Evolutionary conservation across 2,797 vertebrate genomes (phyloP), one percentile per base, ranked within the genome.

Genomic region (Myotis vivesi): DNA sequence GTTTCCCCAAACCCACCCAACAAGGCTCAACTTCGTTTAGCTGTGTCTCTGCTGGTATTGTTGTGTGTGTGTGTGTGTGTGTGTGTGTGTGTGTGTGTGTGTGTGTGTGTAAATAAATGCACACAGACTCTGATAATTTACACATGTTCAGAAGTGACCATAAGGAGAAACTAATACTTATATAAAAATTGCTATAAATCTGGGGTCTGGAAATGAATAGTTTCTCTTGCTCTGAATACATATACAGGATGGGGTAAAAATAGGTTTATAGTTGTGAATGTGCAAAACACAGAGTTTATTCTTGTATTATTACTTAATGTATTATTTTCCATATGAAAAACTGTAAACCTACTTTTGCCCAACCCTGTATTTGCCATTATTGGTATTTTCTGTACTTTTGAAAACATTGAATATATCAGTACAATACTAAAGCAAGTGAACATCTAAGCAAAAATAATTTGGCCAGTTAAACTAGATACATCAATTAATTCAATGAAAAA

Each of bases 91-190:
- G 59, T 64, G 59, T 84, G 10, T 68, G n/a, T 36, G 36, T 46
- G 41, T 49, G 30, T 75, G 72, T 76, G 19, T 73, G 30, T 55
- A 92, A 96, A 95, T 91, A 83, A 92, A 89, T 79, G 36, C 17
- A 73, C 33, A 86, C 79, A 91, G 75, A 77, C 73, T 91, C 82
- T 90, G 86, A 95, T 94, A 85, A 95, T 88, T 95, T 62, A 85
- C 68, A 96, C 62, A 77, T 76, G 41, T 77, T 87, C 55, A 85
- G 55, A 94, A 79, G 68, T 90, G 85, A 76, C 46, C 49, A 77
- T 87, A 73, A 87, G 49, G 55, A 77, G 59, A 91, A 91, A 59
- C 10, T 30, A 88, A 89, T 28, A 49, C 46, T 69, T 73, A 79
- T 87, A 75, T 94, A 51, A 41, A 87, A 95, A 53, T 76, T 55